Percentiles rank a stretch among this genome's conserved stretches.
phyloP scores from a whole-genome alignment of 1,140 invertebrate species.

The Eriocheir sinensis region DNA sequence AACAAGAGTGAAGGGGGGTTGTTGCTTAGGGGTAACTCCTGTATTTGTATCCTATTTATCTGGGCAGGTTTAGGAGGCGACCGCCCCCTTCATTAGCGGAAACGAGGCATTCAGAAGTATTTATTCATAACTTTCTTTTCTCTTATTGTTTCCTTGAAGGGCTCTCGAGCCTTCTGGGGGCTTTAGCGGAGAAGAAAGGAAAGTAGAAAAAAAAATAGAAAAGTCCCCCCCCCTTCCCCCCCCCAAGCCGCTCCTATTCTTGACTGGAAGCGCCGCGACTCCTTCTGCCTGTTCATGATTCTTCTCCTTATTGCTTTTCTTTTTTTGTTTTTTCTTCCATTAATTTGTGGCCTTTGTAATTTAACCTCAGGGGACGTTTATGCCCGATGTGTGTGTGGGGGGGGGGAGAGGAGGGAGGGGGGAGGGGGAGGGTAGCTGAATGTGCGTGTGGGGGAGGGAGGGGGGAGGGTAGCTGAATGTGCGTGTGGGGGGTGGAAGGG shows the following conservation, averaged over 20 bases:
- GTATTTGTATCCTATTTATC: not conserved
- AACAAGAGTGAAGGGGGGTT: no score
- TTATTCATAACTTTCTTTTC: constrained; percentile 6
- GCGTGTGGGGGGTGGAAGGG: no score
- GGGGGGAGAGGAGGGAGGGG: not conserved
- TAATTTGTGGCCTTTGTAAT: not conserved
- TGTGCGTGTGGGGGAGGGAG: not conserved
- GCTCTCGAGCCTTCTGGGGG: not conserved
- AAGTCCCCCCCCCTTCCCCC: not conserved
- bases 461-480: not conserved
- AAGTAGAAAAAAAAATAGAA: not conserved
- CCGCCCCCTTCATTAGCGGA: not conserved
- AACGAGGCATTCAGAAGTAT: not conserved
- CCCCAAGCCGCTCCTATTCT: not conserved
- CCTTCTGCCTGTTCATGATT: not conserved
- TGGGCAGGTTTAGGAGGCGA: not conserved
- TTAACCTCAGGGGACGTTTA: not conserved
- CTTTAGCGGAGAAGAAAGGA: no score
- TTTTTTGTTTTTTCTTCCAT: not conserved
- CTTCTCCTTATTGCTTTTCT: not conserved
- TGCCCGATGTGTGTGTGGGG: not conserved
- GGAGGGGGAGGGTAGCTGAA: not conserved
- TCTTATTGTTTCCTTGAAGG: not conserved
- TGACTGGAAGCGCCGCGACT: not conserved
- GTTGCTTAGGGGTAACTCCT: not conserved